Conservation (phyloP, 2,888 invertebrate species). For the Campoletis raptor region DNA sequence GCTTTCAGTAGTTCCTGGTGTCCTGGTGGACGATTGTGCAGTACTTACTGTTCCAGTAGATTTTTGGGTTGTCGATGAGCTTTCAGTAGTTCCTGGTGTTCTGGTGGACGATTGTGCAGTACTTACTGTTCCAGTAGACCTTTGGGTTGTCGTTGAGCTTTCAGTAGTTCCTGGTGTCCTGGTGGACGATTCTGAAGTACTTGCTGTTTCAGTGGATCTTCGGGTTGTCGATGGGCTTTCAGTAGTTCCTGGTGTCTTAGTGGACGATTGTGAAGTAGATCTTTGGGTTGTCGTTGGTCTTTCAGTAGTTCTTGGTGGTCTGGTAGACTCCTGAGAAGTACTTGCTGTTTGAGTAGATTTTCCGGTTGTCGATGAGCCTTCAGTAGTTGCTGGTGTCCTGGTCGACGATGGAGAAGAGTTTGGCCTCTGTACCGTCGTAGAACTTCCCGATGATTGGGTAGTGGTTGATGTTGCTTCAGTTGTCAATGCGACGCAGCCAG, state of each 20-base stretch:
- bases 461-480: not conserved
- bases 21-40: too few relatives aligned
- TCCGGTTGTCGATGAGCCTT: not conserved
- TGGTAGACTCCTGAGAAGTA: not conserved
- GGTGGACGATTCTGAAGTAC: not conserved
- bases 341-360: not conserved
- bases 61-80: not conserved
- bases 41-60: not conserved
- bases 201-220: not conserved
- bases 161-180: not conserved
- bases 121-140: not conserved
- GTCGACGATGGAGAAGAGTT: not conserved
- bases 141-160: not conserved
- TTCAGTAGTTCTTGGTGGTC: not conserved
- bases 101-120: too few relatives aligned
- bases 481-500: conserved; percentile 55
- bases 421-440: not conserved
- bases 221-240: not conserved
- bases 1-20: not conserved
- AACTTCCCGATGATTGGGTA: not conserved
- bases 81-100: not conserved
- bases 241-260: not conserved
- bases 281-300: not conserved
- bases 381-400: not conserved
- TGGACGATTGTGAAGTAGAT: not conserved